These are phyloP conservation scores for Hirtodrosophila duncani DNA, from an alignment of 2,888 invertebrate species.

Conservation along the genomic window DNA sequence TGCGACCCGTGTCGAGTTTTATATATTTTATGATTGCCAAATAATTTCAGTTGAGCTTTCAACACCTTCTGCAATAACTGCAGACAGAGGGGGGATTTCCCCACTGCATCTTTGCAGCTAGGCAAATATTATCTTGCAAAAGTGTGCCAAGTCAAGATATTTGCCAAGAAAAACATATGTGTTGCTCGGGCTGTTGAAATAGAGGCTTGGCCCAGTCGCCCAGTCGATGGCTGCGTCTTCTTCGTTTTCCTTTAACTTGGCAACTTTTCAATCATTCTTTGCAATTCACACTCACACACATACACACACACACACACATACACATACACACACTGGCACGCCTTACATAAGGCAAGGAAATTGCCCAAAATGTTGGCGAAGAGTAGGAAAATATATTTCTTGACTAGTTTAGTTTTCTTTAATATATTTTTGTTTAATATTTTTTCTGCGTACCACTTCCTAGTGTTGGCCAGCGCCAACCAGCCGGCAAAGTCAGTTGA, in stretches of 20 bases:
- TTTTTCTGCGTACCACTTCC: constrained; percentile 67
- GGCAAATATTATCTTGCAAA: constrained; percentile 47
- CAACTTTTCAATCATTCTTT: constrained; percentile 26
- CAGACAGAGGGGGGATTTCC: too few relatives aligned
- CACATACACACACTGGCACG: too few relatives aligned
- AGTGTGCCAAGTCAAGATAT: constrained; percentile 56
- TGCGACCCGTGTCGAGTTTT: too few relatives aligned
- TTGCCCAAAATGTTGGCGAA: constrained; percentile 44
- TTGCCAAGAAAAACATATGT: constrained; percentile 34
- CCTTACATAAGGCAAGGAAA: constrained; percentile 60
- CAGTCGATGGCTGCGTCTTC: constrained; percentile 24
- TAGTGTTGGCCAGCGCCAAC: constrained; percentile 68
- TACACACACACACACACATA: constrained; percentile 1
- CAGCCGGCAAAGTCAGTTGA: constrained; percentile 69
- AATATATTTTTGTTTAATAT: too few relatives aligned
- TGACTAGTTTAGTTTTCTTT: constrained; percentile 49
- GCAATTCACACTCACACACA: constrained; percentile 21
- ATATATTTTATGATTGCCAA: too few relatives aligned
- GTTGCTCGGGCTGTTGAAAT: constrained; percentile 19
- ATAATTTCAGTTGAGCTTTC: too few relatives aligned
- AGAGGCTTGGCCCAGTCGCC: constrained; percentile 14
- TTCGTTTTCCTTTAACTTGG: constrained; percentile 21
- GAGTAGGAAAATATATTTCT: constrained; percentile 51
- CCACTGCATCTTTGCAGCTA: neutral
- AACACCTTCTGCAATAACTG: too few relatives aligned